Percentiles rank a stretch among this genome's conserved stretches.
Conservation (phyloP, 2,888 invertebrate genomes). For the Meganola albula region DNA sequence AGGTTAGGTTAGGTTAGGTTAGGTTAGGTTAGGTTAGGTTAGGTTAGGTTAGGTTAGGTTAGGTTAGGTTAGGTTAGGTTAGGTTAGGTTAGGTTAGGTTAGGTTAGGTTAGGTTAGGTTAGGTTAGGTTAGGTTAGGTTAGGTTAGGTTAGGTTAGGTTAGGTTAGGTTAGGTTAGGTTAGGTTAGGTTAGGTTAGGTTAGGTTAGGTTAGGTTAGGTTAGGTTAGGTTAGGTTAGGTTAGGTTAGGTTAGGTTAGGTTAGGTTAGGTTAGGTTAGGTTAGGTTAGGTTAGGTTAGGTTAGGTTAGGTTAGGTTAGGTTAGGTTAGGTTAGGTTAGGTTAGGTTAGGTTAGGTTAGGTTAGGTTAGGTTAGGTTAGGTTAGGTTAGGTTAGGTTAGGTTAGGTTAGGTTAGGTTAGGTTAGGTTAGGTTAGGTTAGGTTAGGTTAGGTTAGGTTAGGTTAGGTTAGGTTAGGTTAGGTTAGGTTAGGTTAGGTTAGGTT, state of each 20-base stretch:
- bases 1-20: slow-evolving; percentile 16
- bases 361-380: slow-evolving; percentile 22
- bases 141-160: slow-evolving; percentile 14
- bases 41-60: slow-evolving; percentile 18
- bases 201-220: slow-evolving; percentile 10
- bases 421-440: slow-evolving; percentile 7
- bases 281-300: slow-evolving; percentile 19
- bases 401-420: slow-evolving; percentile 9
- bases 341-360: slow-evolving; percentile 23
- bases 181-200: slow-evolving; percentile 11
- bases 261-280: slow-evolving; percentile 15
- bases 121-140: slow-evolving; percentile 13
- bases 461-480: slow-evolving; percentile 20
- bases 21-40: slow-evolving; percentile 15
- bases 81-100: slow-evolving; percentile 13
- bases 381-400: slow-evolving; percentile 24
- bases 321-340: slow-evolving; percentile 23
- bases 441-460: slow-evolving; percentile 11
- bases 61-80: slow-evolving; percentile 16
- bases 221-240: slow-evolving; percentile 16
- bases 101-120: slow-evolving; percentile 13
- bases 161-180: slow-evolving; percentile 14
- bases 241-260: slow-evolving; percentile 17
- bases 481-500: slow-evolving; percentile 24
- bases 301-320: slow-evolving; percentile 18